Base-by-base conservation (phyloP, 2,797 vertebrate species). In the Cheirogaleus major region DNA sequence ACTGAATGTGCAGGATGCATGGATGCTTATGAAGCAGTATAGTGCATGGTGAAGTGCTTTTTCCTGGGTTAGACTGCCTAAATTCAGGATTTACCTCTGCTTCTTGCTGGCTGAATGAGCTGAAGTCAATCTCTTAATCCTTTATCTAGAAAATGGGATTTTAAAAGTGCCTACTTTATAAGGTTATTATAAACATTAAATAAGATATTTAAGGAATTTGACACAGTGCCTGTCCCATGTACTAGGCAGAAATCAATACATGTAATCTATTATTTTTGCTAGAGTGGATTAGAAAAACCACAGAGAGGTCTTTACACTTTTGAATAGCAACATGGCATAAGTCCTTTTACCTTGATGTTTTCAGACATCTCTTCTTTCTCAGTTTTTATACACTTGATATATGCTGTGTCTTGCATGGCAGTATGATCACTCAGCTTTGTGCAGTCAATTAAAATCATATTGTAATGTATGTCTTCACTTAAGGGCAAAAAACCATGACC, bases 221-320 rank as follows among this genome's bases (percentile, higher is more conserved):
- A 87, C 80, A 89, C 4, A 75, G 82, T 78, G 43, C n/a, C 43
- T 73, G n/a, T 72, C 72, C 59, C 38, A 45, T 52, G 35, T 65
- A 90, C 38, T 78, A 55, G 20, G 38, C n/a, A 92, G 41, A 92
- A 93, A 92, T 95, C 41, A 91, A 95, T 92, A 65, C 35, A 38
- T 78, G 43, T 88, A 92, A 92, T 94, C 81, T 96, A 73, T 97
- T 97, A 83, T 93, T 95, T 96, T 92, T 93, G 72, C 80, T 65
- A 85, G 48, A 22, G 59, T 91, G 5, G 38, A 94, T 93, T 70
- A 91, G 85, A 65, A 89, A 85, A 88, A 82, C 48, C 67, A 94
- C 38, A 91, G 57, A 82, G 63, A 81, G 10, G 4, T 72, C 65
- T 96, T 83, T 65, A 32, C 25, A 59, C 59, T 87, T 96, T 72